These are phyloP conservation scores for Nestor notabilis DNA, from an alignment of 2,113 vertebrate genomes.

Conservation along the genomic window DNA sequence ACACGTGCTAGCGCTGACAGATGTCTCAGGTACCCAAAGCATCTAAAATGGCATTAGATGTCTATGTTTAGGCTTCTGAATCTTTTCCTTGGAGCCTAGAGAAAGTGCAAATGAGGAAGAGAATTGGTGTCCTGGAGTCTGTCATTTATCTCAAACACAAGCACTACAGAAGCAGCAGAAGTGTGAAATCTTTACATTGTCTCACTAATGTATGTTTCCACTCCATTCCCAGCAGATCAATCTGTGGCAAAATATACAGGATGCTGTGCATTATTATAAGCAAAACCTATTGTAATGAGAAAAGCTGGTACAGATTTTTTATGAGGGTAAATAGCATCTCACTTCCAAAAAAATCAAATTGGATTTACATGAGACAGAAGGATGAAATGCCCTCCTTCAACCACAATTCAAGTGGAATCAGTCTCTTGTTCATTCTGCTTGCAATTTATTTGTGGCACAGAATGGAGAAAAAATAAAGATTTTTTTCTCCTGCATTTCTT, in stretches of 20 bases:
- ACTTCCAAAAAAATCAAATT: not conserved
- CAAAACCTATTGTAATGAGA: not conserved
- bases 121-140: not conserved
- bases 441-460: not conserved
- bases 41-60: not conserved
- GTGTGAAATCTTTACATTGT: conserved; percentile 38
- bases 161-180: not conserved
- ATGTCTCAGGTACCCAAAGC: conserved; percentile 28
- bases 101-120: conserved; percentile 4
- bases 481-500: not conserved
- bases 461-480: not conserved
- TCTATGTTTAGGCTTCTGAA: not conserved
- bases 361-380: not conserved
- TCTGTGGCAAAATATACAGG: not conserved
- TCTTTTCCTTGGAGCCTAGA: not conserved
- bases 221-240: not conserved
- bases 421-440: not conserved
- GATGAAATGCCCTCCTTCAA: not conserved
- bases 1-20: conserved; percentile 46
- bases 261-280: not conserved
- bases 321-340: not conserved
- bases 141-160: not conserved
- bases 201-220: conserved; percentile 9
- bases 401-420: not conserved
- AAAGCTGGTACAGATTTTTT: not conserved